Base-by-base conservation (phyloP, 2,797 vertebrate species). In the Melanotaenia nigrans region DNA sequence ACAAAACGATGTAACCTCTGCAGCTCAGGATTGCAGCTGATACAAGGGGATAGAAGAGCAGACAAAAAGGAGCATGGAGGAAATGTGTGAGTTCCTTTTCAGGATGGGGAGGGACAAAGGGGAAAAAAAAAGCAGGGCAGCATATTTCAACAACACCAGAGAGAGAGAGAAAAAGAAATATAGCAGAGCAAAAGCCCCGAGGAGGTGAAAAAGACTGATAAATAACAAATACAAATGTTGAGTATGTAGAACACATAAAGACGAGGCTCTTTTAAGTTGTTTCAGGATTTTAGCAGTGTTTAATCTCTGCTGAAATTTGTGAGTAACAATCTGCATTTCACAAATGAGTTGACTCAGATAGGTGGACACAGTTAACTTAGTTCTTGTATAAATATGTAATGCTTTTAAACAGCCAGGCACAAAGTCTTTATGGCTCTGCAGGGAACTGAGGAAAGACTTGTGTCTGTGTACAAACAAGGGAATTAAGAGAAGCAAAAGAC, bases 1-100 rank as follows among this genome's bases (percentile, higher is more conserved):
- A 88, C 84, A 90, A 87, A 90, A 80, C 2, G 47, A 77, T 84
- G 67, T 81, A 87, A 84, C 86, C 85, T 84, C 80, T 68, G 78
- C 73, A 73, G 81, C 72, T n/a, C 51, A 67, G 64, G 77, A 87
- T 65, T 70, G 71, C 66, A 70, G 69, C 65, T 80, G 66, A 83
- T 77, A 77, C 70, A 83, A 81, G 84, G 72, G 80, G 84, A 87
- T 59, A 73, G 85, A 75, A 71, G 64, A 79, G 82, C 58, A 82
- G 78, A 88, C 71, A 85, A 85, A 76, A 83, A 83, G 85, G 79
- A 83, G 77, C 73, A 73, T 1, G 54, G 75, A 83, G 80, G 66
- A 85, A 88, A 87, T 87, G 49, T 84, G 70, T 67, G 71, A 78
- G 76, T 86, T 88, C 65, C 73, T 81, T 64, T 71, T 63, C 59